phyloP scores from a whole-genome alignment of 1,140 invertebrate species.

The Drosophila dunni region DNA sequence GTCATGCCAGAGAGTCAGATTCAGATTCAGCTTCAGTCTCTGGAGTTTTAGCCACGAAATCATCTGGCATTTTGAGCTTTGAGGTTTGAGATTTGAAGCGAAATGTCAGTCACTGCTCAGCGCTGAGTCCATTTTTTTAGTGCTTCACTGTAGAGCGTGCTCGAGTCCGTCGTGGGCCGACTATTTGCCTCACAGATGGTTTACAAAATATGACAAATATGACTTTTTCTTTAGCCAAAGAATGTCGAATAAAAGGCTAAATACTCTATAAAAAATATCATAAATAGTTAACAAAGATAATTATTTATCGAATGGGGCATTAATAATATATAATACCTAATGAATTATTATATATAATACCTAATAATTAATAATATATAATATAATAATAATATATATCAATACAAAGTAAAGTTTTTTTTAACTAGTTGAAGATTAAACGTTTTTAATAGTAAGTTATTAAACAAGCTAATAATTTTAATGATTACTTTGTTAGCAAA shows the following conservation, averaged over 20 bases:
- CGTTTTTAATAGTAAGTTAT: too few species aligned
- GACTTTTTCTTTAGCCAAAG: neutral
- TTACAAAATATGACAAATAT: slow-evolving; percentile 49
- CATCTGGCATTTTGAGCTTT: slow-evolving; percentile 44
- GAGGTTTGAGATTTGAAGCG: slow-evolving; percentile 70
- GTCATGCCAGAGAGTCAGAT: slow-evolving; percentile 61
- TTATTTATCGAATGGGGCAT: too few species aligned
- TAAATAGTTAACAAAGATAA: too few species aligned
- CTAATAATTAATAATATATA: too few species aligned
- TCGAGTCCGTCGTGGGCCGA: slow-evolving; percentile 45
- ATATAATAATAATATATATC: too few species aligned
- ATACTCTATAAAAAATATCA: slow-evolving; percentile 12
- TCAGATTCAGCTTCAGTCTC: slow-evolving; percentile 4
- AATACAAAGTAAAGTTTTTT: too few species aligned
- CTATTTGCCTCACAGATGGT: slow-evolving; percentile 25
- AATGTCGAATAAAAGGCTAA: neutral
- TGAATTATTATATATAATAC: too few species aligned
- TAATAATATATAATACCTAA: too few species aligned
- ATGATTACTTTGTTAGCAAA: too few species aligned
- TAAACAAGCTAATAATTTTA: too few species aligned
- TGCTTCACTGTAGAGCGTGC: slow-evolving; percentile 65
- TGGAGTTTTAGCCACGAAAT: slow-evolving; percentile 15
- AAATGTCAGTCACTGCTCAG: slow-evolving; percentile 75
- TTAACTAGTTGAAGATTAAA: too few species aligned
- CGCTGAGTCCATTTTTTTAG: slow-evolving; percentile 24